Conservation (phyloP, 2,797 vertebrate species). For the Gadopsis bispinosus region DNA sequence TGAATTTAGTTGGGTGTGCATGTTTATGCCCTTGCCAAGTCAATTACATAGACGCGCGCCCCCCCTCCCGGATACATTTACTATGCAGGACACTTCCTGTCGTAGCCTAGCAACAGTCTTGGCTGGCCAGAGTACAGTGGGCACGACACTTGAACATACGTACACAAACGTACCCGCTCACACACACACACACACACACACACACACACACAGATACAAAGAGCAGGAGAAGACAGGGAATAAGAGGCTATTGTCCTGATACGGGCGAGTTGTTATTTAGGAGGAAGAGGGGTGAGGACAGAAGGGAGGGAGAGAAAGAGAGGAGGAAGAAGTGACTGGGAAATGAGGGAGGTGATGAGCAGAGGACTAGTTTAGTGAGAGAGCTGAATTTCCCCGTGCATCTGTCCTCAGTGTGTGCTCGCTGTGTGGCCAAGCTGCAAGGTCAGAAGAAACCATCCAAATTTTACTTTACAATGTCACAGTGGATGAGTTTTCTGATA, state of each 20-base stretch:
- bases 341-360: slow-evolving; percentile 18
- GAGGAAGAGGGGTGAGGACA: slow-evolving; percentile 10
- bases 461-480: slow-evolving; percentile 1
- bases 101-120: slow-evolving; percentile 83
- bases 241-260: slow-evolving; percentile 53
- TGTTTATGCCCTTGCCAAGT: slow-evolving; percentile 70
- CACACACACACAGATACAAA: slow-evolving; percentile 6
- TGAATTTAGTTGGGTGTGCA: slow-evolving; percentile 46
- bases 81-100: slow-evolving; percentile 82
- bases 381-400: slow-evolving; percentile 33
- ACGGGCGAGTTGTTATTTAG: slow-evolving; percentile 31
- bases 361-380: slow-evolving; percentile 10
- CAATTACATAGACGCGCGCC: slow-evolving; percentile 62
- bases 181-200: slow-evolving; percentile 15
- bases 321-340: slow-evolving; percentile 19
- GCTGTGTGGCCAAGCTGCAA: slow-evolving; percentile 43
- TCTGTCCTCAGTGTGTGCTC: slow-evolving; percentile 31
- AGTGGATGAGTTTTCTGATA: background rate
- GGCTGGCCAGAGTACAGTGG: slow-evolving; percentile 61
- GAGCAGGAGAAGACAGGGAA: background rate
- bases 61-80: slow-evolving; percentile 69
- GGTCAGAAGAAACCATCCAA: slow-evolving; percentile 32
- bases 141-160: slow-evolving; percentile 55
- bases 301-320: background rate
- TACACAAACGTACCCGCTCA: slow-evolving; percentile 18